Evolutionary conservation across 1,140 invertebrate species (phyloP), one percentile per base, ranked within the genome.

Genomic region (Tetranychus urticae): DNA sequence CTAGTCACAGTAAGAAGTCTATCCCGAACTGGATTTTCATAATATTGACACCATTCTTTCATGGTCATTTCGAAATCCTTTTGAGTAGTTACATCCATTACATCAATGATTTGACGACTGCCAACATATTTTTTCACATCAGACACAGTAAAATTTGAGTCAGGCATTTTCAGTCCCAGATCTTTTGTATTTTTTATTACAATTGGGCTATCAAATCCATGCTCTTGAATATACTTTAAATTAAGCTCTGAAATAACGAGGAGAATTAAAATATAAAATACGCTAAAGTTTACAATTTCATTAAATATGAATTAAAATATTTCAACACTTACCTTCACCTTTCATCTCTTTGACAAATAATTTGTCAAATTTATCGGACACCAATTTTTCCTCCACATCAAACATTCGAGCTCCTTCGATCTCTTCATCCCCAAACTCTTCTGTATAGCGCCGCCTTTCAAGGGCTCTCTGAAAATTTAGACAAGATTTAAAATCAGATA

Each of bases 51-150:
- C 81, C 81, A 84, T 67, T 91, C 87, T 73, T 93, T 92, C 89
- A 97, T 94, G 0, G 87, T 85, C 90, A 97, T 93, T 74, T 92
- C 88, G 67, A 88, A 80, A 70, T 92, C 93, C 68, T 91, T 91
- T 72, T 97, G 92, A 39, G 90, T 94, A 69, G 84, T 89, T 1
- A 96, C 91, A 72, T 97, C 90, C 88, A 97, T 96, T 5, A 97
- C 91, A 75, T 97, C 91, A 46, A 97, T 74, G 48, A 90, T 74
- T 55, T 91, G 78, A 62, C 87, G 78, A 0, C 86, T 89, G 56
- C 90, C 87, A 60, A 96, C 90, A 76, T 87, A 92, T 70, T 87
- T 83, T 67, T 89, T 80, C 3, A 97, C 90, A 77, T 97, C 91
- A 75, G 86, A 88, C 48, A 96, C 84, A 2, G 85, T 82, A 72